A percentile compares a stretch with the other conserved stretches of the same genome.
phyloP scores from a whole-genome alignment of 2,888 invertebrate species.

The Leptopilina syphax region DNA sequence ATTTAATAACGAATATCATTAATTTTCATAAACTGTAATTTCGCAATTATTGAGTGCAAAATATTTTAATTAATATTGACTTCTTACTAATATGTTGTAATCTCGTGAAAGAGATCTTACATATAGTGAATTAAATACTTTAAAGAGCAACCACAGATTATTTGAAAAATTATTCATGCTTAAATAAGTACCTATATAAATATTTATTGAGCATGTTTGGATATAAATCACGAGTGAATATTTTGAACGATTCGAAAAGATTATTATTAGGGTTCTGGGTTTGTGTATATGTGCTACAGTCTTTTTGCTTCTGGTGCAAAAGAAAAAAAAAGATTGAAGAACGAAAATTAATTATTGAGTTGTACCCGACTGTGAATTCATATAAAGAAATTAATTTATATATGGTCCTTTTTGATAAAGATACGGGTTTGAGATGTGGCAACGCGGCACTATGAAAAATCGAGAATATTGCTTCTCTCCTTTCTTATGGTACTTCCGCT shows the following conservation, averaged over 20 bases:
- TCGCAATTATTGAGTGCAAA: slow-evolving; percentile 17
- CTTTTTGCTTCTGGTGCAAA: neutral
- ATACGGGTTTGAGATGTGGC: slow-evolving; percentile 21
- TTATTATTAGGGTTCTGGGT: neutral
- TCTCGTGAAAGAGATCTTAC: slow-evolving; percentile 25
- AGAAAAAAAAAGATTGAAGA: neutral
- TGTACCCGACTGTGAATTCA: neutral
- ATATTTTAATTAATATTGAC: slow-evolving; percentile 10
- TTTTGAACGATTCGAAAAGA: neutral
- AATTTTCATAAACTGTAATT: neutral
- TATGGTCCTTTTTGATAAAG: slow-evolving; percentile 1
- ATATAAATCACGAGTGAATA: slow-evolving; percentile 9
- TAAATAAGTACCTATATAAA: slow-evolving; percentile 23
- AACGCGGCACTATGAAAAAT: slow-evolving; percentile 22
- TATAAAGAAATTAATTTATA: slow-evolving; percentile 17
- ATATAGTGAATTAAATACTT: neutral
- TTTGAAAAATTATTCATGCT: slow-evolving; percentile 12
- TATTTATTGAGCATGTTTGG: slow-evolving; percentile 9
- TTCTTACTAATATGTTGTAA: neutral
- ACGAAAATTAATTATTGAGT: neutral
- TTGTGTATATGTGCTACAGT: neutral
- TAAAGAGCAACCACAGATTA: neutral
- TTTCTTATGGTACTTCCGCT: slow-evolving; percentile 26
- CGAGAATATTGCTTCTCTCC: slow-evolving; percentile 24
- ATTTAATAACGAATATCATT: neutral